phyloP scores from a whole-genome alignment of 2,113 vertebrate genomes.

The Abramis brama region DNA sequence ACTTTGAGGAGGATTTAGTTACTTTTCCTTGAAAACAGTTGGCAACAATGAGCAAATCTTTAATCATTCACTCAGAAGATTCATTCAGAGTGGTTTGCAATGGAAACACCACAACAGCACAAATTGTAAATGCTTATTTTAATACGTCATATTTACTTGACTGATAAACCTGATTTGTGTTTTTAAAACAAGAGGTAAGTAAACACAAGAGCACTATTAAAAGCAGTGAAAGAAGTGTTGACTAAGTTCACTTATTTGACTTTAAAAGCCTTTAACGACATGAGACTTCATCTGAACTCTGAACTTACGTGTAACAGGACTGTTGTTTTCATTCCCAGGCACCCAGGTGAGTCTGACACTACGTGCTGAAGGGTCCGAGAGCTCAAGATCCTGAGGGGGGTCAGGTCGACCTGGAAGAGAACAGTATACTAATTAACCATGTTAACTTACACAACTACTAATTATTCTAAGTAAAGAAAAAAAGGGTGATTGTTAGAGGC shows the following conservation, averaged over 20 bases:
- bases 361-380: constrained; percentile 86
- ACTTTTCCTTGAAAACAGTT: no score
- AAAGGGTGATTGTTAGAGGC: not conserved
- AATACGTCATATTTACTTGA: not conserved
- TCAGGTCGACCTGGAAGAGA: constrained; percentile 83
- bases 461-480: not conserved
- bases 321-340: constrained; percentile 90
- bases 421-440: not conserved
- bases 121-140: no score
- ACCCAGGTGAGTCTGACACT: constrained; percentile 93
- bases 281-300: not conserved
- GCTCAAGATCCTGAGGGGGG: constrained; percentile 86
- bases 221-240: not conserved
- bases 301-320: constrained; percentile 86
- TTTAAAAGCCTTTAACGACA: not conserved
- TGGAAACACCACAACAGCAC: no score
- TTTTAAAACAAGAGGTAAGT: not conserved
- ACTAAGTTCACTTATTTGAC: not conserved
- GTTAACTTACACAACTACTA: not conserved
- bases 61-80: no score
- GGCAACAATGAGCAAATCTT: no score
- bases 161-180: not conserved
- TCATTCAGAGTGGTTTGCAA: no score
- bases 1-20: no score
- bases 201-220: not conserved